phyloP scores from a whole-genome alignment of 2,113 vertebrate species.

The Orcinus orca region DNA sequence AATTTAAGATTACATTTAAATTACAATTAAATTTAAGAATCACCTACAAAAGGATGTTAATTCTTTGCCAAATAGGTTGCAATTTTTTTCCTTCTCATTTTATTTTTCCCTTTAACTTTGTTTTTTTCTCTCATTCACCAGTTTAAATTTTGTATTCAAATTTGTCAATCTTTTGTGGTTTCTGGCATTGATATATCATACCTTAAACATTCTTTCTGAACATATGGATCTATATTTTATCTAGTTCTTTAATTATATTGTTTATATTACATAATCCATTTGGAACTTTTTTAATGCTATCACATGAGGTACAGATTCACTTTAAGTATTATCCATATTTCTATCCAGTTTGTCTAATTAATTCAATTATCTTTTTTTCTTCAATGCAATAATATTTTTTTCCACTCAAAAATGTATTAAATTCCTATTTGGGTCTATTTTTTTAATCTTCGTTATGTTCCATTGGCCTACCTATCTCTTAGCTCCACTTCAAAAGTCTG shows the following conservation, averaged over 20 bases:
- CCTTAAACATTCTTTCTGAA: neutral
- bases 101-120: neutral
- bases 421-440: neutral
- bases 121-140: neutral
- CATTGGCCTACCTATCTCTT: neutral
- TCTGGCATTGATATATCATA: neutral
- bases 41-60: neutral
- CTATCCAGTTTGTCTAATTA: neutral
- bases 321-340: neutral
- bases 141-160: neutral
- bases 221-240: neutral
- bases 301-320: neutral
- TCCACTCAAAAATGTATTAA: neutral
- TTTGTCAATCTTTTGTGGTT: neutral
- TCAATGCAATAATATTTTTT: neutral
- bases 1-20: neutral
- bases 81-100: neutral
- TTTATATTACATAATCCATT: constrained; percentile 14
- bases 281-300: neutral
- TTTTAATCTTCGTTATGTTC: neutral
- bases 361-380: neutral
- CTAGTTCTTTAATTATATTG: neutral
- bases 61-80: neutral
- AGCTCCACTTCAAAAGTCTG: neutral
- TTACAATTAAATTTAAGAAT: neutral